phyloP scores from a whole-genome alignment of 2,113 vertebrate species.

The Pedionomus torquatus region DNA sequence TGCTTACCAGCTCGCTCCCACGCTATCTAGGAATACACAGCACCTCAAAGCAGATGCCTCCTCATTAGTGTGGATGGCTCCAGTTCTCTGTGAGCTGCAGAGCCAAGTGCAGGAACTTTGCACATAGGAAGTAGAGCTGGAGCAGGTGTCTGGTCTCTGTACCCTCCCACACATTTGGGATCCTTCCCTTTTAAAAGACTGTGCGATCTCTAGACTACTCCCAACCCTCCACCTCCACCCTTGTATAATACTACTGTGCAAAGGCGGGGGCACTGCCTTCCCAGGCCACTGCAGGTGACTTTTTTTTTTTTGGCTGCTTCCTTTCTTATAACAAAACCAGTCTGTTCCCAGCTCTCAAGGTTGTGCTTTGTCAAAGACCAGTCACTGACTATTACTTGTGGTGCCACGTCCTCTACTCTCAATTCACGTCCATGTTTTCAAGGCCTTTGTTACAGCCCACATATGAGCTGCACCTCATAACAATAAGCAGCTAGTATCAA shows the following conservation, averaged over 20 bases:
- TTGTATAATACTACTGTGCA: fast-evolving
- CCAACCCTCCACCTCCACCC: background rate
- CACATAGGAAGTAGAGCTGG: background rate
- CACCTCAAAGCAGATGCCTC: background rate
- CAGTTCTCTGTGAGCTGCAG: fast-evolving
- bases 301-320: background rate
- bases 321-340: background rate
- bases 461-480: fast-evolving
- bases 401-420: background rate
- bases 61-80: fast-evolving
- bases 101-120: background rate
- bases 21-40: background rate
- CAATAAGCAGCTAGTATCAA: background rate
- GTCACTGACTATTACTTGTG: background rate
- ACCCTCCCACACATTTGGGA: background rate
- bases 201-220: background rate
- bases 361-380: background rate
- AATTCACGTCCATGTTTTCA: background rate
- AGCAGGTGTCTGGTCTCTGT: background rate
- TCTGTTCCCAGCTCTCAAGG: background rate
- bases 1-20: background rate
- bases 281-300: background rate
- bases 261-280: background rate
- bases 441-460: background rate
- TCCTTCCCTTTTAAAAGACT: background rate